A percentile compares a stretch with the other conserved stretches of the same genome.
These are phyloP conservation scores for Eueides isabella DNA, from an alignment of 1,140 invertebrate genomes.

Conservation along the genomic window DNA sequence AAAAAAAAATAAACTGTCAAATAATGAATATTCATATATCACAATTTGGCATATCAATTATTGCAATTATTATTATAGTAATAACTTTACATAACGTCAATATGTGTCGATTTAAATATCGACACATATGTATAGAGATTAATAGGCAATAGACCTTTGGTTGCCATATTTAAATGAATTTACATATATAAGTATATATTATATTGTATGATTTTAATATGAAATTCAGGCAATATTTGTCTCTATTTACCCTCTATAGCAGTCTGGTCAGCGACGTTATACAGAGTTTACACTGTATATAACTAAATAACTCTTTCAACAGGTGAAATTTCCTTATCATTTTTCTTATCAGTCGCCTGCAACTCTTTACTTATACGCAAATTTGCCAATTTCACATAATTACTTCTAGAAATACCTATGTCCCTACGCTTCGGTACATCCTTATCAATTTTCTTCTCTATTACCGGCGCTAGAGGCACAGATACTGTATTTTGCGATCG, in stretches of 20 bases:
- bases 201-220: too few species aligned
- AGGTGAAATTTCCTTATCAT: constrained; percentile 40
- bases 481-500: constrained; percentile 38
- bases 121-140: too few species aligned
- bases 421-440: constrained; percentile 51
- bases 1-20: not conserved
- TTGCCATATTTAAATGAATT: too few species aligned
- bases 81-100: too few species aligned
- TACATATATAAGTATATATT: too few species aligned
- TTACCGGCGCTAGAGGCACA: constrained; percentile 36
- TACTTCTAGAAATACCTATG: constrained; percentile 68
- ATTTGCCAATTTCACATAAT: constrained; percentile 78
- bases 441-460: constrained; percentile 45
- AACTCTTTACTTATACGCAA: constrained; percentile 66
- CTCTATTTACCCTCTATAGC: too few species aligned
- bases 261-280: too few species aligned
- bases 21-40: not conserved
- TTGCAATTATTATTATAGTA: constrained; percentile 7
- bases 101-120: too few species aligned
- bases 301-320: constrained; percentile 54
- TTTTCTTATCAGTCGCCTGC: constrained; percentile 31
- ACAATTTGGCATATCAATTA: not conserved
- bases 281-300: not conserved
- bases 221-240: too few species aligned
- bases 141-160: too few species aligned